Evolutionary conservation across 2,113 vertebrate genomes (phyloP).

Genomic region (Daphoenositta chrysoptera): DNA sequence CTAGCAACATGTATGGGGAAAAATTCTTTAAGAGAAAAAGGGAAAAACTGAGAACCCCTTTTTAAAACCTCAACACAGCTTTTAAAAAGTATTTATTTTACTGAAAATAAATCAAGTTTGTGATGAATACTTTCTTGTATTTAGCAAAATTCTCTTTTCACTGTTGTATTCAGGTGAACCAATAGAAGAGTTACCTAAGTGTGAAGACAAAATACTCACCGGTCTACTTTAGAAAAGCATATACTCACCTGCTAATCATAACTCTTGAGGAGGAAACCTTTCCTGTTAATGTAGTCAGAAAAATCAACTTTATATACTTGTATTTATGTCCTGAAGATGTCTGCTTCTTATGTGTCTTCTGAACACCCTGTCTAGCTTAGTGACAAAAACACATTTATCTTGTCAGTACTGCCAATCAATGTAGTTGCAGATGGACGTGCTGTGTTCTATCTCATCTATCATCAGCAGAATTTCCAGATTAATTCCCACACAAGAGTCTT

Average conservation of each 20-base stretch:
- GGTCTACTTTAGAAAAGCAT: background rate
- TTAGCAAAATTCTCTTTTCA: background rate
- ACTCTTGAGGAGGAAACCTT: background rate
- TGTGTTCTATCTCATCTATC: background rate
- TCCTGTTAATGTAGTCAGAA: background rate
- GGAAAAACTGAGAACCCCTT: no score
- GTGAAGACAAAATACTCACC: background rate
- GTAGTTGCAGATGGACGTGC: background rate
- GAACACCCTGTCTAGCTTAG: background rate
- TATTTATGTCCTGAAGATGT: background rate
- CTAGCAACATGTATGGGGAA: no score
- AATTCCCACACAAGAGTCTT: background rate
- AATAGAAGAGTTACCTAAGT: background rate
- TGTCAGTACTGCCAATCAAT: background rate
- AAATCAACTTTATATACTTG: background rate
- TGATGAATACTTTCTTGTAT: background rate
- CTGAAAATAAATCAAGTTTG: background rate
- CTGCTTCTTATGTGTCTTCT: background rate
- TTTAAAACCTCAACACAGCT: no score
- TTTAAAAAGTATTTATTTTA: rapidly evolving
- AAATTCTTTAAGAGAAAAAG: no score
- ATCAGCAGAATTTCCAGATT: constrained; percentile 23
- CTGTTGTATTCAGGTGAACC: background rate
- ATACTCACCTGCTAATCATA: background rate
- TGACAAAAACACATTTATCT: constrained; percentile 9